Conservation (phyloP, 2,113 vertebrate genomes). For the Thunnus maccoyii region DNA sequence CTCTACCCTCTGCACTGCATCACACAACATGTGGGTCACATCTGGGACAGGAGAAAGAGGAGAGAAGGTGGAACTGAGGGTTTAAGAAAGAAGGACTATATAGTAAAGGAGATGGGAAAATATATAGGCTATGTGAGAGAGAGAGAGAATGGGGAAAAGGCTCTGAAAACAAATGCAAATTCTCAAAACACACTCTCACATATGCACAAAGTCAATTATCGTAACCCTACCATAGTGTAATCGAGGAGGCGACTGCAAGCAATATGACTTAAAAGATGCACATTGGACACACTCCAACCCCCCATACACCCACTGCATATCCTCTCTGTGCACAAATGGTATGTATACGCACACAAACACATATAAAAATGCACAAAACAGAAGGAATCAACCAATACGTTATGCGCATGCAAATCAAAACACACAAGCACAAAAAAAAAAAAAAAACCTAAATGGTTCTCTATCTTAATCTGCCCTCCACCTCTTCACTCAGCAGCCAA, state of each 20-base stretch:
- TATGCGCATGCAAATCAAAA: conserved; percentile 48
- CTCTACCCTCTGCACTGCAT: conserved; percentile 47
- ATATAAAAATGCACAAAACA: neutral
- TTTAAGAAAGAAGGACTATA: neutral
- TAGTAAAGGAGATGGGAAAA: neutral
- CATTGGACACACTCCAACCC: conserved; percentile 9
- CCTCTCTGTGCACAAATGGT: neutral
- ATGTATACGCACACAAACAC: neutral
- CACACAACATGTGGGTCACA: conserved; percentile 69
- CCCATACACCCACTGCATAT: conserved; percentile 1
- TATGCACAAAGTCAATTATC: conserved; percentile 44
- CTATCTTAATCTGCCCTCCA: conserved; percentile 61
- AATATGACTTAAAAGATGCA: conserved; percentile 40
- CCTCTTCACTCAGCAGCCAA: conserved; percentile 56
- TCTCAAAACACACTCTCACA: conserved; percentile 11
- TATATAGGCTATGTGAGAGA: neutral
- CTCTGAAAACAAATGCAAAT: conserved; percentile 46
- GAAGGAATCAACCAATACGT: neutral
- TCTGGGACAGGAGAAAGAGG: conserved; percentile 33
- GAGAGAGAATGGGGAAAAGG: neutral
- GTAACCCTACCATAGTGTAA: conserved; percentile 7
- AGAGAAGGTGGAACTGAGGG: neutral
- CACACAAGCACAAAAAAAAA: neutral
- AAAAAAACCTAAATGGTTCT: conserved; percentile 48
- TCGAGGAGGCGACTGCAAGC: conserved; percentile 13